phyloP scores from a whole-genome alignment of 2,888 invertebrate species.

The Cordilura impudica region DNA sequence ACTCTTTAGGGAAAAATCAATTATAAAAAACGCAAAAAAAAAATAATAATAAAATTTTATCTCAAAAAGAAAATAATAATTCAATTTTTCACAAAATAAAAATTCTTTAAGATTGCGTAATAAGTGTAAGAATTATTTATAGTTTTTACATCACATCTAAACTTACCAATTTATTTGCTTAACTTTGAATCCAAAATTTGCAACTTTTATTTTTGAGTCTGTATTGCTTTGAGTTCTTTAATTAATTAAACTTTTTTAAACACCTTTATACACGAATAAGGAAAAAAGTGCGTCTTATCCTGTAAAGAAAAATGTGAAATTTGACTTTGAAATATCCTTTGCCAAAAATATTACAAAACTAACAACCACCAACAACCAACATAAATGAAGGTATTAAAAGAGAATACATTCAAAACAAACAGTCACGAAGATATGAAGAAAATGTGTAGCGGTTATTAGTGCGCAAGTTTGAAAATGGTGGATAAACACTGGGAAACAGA shows the following conservation, averaged over 20 bases:
- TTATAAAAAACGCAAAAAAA: no score
- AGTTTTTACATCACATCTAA: background rate
- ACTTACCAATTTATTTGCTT: conserved; percentile 33
- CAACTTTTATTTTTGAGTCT: background rate
- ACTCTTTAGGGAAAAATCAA: no score
- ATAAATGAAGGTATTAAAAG: conserved; percentile 22
- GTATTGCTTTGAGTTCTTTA: background rate
- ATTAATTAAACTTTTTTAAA: conserved; percentile 9
- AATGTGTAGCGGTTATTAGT: conserved; percentile 1
- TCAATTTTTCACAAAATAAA: no score
- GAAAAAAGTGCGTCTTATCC: conserved; percentile 44
- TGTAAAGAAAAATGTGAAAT: conserved; percentile 42
- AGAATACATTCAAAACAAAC: conserved; percentile 56
- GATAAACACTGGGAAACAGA: background rate
- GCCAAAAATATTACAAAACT: conserved; percentile 41
- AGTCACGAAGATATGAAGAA: conserved; percentile 3
- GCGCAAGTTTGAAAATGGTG: conserved; percentile 44
- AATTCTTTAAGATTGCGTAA: conserved; percentile 42
- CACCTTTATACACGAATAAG: conserved; percentile 25
- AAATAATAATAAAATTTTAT: background rate
- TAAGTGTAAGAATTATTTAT: background rate
- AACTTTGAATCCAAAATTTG: background rate
- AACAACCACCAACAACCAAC: conserved; percentile 39
- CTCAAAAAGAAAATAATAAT: no score
- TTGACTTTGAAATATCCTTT: conserved; percentile 68